Percentiles rank a stretch among this genome's conserved stretches.
Conservation (phyloP, 2,113 vertebrate species). For the Dolichallabes microphthalmus region DNA sequence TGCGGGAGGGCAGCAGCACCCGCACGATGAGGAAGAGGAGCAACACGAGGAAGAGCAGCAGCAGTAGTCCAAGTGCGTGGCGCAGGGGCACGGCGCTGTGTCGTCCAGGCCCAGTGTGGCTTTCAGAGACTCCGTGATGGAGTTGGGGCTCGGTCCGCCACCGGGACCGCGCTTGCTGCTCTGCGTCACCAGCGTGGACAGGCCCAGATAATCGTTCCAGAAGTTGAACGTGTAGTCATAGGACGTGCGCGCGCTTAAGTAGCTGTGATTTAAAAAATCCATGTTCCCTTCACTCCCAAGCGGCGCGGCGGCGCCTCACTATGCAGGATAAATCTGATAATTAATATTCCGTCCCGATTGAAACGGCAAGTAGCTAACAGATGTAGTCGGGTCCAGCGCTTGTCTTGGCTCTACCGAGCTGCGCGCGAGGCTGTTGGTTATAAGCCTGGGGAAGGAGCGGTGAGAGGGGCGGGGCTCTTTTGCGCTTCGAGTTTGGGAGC, state of each 20-base stretch:
- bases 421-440: conserved; percentile 68
- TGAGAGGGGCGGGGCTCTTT: conserved; percentile 66
- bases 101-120: conserved; percentile 79
- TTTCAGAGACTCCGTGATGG: conserved; percentile 80
- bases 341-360: conserved; percentile 68
- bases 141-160: conserved; percentile 69
- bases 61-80: conserved; percentile 72
- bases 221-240: conserved; percentile 83
- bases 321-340: conserved; percentile 43
- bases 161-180: conserved; percentile 69
- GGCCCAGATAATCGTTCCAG: conserved; percentile 82
- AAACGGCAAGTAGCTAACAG: conserved; percentile 19
- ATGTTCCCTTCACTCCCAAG: conserved; percentile 55
- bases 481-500: conserved; percentile 23
- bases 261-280: conserved; percentile 81
- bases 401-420: conserved; percentile 66
- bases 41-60: conserved; percentile 56
- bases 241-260: conserved; percentile 74
- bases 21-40: conserved; percentile 32
- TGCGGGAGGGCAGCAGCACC: conserved; percentile 65
- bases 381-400: conserved; percentile 61
- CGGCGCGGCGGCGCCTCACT: conserved; percentile 42
- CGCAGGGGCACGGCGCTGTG: conserved; percentile 68
- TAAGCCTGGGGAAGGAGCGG: conserved; percentile 65
- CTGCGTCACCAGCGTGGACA: conserved; percentile 76